phyloP scores from a whole-genome alignment of 2,113 vertebrate genomes.

The Spea multiplicata region DNA sequence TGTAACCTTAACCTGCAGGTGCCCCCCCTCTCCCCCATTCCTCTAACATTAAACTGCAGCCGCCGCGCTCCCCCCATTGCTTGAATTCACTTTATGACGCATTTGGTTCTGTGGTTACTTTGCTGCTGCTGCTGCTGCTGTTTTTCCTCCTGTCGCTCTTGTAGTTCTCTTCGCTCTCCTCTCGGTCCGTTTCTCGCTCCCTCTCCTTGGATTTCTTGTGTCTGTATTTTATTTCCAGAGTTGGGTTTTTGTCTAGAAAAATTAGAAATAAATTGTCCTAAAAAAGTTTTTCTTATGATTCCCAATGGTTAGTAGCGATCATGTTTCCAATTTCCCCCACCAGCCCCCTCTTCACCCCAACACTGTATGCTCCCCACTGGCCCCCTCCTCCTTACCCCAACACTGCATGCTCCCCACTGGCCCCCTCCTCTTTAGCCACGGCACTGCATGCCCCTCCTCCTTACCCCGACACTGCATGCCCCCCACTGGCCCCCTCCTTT shows the following conservation, averaged over 20 bases:
- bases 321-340: background rate
- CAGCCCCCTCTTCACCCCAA: background rate
- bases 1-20: too few species aligned
- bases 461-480: background rate
- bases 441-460: background rate
- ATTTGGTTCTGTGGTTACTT: background rate
- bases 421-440: background rate
- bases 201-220: slow-evolving; percentile 76
- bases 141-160: slow-evolving; percentile 25
- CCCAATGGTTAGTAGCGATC: too few species aligned
- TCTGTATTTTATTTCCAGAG: slow-evolving; percentile 82
- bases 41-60: too few species aligned
- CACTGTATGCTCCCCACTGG: background rate
- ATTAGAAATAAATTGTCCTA: background rate
- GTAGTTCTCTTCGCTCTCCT: slow-evolving; percentile 56
- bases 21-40: too few species aligned
- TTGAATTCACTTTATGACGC: too few species aligned
- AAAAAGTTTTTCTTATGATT: too few species aligned
- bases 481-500: background rate
- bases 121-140: slow-evolving; percentile 34
- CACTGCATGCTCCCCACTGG: background rate
- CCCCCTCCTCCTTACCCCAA: background rate
- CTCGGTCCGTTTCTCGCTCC: slow-evolving; percentile 67
- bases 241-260: slow-evolving; percentile 70
- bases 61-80: too few species aligned